Conservation (phyloP, 2,113 vertebrate genomes). For the Eurypyga helias region DNA sequence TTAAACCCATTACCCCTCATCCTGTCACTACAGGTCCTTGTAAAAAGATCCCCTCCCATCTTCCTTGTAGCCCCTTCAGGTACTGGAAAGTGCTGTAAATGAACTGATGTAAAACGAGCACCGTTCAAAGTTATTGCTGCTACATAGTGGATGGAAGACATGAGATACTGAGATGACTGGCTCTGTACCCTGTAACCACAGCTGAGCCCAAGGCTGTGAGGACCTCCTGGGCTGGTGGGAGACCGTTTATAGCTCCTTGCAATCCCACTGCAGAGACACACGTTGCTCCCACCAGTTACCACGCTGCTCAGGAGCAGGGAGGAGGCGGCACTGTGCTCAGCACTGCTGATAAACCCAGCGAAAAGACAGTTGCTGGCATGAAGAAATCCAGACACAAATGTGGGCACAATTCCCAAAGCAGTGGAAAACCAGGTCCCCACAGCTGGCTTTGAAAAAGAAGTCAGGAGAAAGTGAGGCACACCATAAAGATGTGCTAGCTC, state of each 20-base stretch:
- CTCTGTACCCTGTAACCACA: background rate
- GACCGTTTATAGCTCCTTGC: background rate
- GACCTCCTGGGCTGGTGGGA: background rate
- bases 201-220: background rate
- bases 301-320: fast-evolving
- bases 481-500: fast-evolving
- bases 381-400: background rate
- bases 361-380: background rate
- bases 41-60: too few species aligned
- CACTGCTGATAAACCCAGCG: background rate
- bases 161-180: background rate
- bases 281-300: background rate
- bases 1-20: too few species aligned
- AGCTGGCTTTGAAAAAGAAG: background rate
- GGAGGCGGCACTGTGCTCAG: background rate
- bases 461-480: background rate
- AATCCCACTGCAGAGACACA: background rate
- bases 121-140: background rate
- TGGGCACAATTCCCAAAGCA: background rate
- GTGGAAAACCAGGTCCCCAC: background rate
- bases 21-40: too few species aligned
- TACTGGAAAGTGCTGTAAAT: background rate
- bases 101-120: fast-evolving
- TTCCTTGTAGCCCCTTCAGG: too few species aligned
- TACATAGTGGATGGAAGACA: fast-evolving